Percentiles rank a stretch among this genome's conserved stretches.
Conservation (phyloP, 2,888 invertebrate genomes). For the Orthosia cruda region DNA sequence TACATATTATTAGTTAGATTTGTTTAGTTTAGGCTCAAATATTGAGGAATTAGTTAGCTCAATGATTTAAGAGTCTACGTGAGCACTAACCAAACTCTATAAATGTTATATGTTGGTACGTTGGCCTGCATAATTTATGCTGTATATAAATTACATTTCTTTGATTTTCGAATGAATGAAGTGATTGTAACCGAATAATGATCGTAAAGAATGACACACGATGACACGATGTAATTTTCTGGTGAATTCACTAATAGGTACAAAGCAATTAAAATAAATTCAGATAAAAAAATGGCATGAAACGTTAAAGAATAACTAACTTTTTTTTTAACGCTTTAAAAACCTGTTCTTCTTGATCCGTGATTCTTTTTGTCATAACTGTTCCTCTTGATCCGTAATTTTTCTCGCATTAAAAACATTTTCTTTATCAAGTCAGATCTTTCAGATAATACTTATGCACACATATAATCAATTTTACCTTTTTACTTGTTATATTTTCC, state of each 20-base stretch:
- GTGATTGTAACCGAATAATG: neutral
- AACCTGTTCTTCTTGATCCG: too few relatives aligned
- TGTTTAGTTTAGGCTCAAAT: conserved; percentile 36
- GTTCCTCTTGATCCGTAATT: too few relatives aligned
- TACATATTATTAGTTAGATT: conserved; percentile 21
- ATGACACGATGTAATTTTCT: neutral
- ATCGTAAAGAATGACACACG: neutral
- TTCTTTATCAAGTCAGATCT: neutral
- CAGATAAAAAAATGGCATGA: too few relatives aligned
- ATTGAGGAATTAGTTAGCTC: conserved; percentile 27
- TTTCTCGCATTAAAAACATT: too few relatives aligned
- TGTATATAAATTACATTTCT: neutral
- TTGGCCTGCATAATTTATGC: neutral
- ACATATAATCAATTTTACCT: neutral
- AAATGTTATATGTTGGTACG: neutral
- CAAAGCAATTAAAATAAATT: neutral
- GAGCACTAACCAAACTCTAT: conserved; percentile 1
- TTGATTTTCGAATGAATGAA: neutral
- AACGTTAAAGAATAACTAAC: too few relatives aligned
- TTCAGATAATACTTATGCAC: neutral
- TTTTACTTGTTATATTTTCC: neutral
- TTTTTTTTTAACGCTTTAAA: too few relatives aligned
- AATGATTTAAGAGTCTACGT: conserved; percentile 27
- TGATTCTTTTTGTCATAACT: too few relatives aligned
- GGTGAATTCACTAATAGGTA: neutral